Base-by-base conservation (phyloP, 2,113 vertebrate species). In the Poeciliopsis occidentalis region DNA sequence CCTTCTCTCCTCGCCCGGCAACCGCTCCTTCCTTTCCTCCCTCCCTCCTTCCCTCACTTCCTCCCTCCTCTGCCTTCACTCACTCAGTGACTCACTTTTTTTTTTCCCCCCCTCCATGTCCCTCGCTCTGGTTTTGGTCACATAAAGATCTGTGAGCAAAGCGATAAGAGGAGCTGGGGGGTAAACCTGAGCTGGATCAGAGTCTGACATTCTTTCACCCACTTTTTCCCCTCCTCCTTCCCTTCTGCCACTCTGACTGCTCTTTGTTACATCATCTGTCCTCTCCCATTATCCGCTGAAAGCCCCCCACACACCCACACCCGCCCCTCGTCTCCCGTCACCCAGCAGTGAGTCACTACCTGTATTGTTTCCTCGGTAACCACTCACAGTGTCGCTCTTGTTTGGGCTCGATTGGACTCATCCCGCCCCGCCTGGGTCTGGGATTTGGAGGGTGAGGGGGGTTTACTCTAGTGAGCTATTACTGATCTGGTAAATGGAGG, bases 211-310 rank as follows among this genome's bases (percentile, higher is more conserved):
- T 88, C 80, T 82, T 79, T 80, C 71, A 80, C 74, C 69, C 71
- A 71, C 69, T 71, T 71, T 73, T 81, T 71, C 82, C 79, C 60
- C 69, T 57, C 71, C 34, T 64, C 57, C 67, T 47, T 75, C 69
- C 88, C 81, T 89, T 91, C 87, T 92, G 88, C 60, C 31, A 8
- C 75, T 80, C 78, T 24, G 72, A 75, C 82, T 87, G 86, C 87
- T 91, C 90, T 94, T 94, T 94, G 93, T 94, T 93, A 88, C 89
- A 85, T 94, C 94, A 94, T 94, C 93, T 94, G 90, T 93, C 92
- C 81, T 86, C 83, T 85, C 77, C 77, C 71, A 85, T 93, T 91
- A 90, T 92, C 76, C 67, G 78, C 85, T 82, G 76, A 61, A 63
- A 12, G 79, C 86, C 85, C 76, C 62, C 47, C 15, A 74, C 64